These are phyloP conservation scores for Parnassius orleans DNA, from an alignment of 2,888 invertebrate species.

Conservation along the genomic window DNA sequence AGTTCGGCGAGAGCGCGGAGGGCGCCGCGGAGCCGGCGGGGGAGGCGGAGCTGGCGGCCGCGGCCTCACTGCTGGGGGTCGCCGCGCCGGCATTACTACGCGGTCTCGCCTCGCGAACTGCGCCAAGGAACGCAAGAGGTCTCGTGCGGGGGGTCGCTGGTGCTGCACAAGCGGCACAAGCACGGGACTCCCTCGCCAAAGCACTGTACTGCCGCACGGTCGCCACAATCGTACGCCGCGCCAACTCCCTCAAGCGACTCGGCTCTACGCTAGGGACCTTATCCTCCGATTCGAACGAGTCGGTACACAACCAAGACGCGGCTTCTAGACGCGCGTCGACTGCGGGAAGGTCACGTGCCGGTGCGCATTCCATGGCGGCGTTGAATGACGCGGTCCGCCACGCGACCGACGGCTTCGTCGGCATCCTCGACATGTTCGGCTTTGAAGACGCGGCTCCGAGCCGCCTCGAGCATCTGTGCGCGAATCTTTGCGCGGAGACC, in stretches of 20 bases:
- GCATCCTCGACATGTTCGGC: conserved; percentile 97
- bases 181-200: conserved; percentile 93
- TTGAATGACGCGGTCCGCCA: conserved; percentile 95
- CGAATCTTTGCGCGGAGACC: conserved; percentile 97
- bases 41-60: conserved; percentile 89
- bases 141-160: conserved; percentile 91
- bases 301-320: conserved; percentile 87
- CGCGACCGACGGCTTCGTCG: conserved; percentile 97
- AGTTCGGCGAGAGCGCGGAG: conserved; percentile 90
- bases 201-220: conserved; percentile 97
- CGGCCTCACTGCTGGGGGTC: conserved; percentile 88
- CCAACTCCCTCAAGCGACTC: conserved; percentile 93
- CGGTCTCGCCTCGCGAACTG: conserved; percentile 79
- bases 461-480: conserved; percentile 95
- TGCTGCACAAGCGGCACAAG: conserved; percentile 93
- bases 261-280: conserved; percentile 92
- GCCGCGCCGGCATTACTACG: conserved; percentile 87
- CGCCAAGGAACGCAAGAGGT: conserved; percentile 89
- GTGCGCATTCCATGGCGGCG: conserved; percentile 95
- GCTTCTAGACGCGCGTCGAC: conserved; percentile 90
- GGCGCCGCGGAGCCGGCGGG: conserved; percentile 89
- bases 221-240: conserved; percentile 94
- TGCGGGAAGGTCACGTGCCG: conserved; percentile 90
- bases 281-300: conserved; percentile 95
- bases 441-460: conserved; percentile 96